Base-by-base conservation (phyloP, 37 sponge, comb jelly and placozoan species). In the Cliona cf. orientalis region DNA sequence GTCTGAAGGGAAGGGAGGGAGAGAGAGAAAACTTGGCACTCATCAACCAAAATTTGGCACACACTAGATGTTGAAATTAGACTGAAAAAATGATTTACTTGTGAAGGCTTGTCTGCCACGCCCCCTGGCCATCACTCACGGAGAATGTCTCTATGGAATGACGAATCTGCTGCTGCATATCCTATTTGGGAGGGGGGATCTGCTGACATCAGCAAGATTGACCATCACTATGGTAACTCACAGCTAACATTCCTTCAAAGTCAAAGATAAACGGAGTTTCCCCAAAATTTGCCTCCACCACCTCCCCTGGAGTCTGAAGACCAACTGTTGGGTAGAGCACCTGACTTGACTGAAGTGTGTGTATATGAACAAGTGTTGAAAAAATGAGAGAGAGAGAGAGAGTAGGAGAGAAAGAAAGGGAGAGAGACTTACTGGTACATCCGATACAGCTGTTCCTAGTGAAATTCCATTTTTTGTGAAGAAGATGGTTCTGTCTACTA, bases 381-480 rank as follows among this genome's bases (percentile, higher is more conserved):
- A 59, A 29, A 25, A 29, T 25, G 60, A 29, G 68, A 67, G 69
- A 42, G 80, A 80, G 80, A 67, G 69, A 80, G 69, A 67, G 69
- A 67, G 70, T 21, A 41, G 40, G 46, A 69, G 58, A 59, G 60
- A 59, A 9, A 29, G 5, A 9, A 9, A 29, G 12, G 5, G 28
- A 66, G 11, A 40, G 22, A 25, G 43, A 89, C 80, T 77, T n/a
- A 85, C 87, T 56, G 87, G 75, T 22, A 91, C 61, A 42, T 84
- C 80, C 46, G 84, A 72, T 29, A 78, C 73, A 44, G 84, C 84
- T 41, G 80, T 90, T 49, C 97, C 99, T 44, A 99, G 63, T 46
- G 80, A 87, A n/a, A 94, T 86, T 7, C 99, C 99, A 78, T 99
- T 99, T 87, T 96, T 99, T 14, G 99, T 99, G 73, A 91, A 99